Percentiles rank a stretch among this genome's conserved stretches.
Conservation (phyloP, 2,888 invertebrate genomes). For the Abrostola tripartita region DNA sequence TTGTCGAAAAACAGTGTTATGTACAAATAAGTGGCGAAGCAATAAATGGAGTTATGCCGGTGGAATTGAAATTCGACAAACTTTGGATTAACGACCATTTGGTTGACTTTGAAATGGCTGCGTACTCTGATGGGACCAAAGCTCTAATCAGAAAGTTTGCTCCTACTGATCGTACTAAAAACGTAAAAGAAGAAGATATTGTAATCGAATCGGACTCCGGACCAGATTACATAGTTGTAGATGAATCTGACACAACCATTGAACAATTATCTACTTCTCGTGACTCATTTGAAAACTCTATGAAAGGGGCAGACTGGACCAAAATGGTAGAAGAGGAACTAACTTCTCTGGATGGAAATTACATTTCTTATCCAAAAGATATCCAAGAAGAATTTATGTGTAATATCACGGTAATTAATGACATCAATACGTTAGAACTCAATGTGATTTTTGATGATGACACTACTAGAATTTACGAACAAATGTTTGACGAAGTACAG, state of each 20-base stretch:
- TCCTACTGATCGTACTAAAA: conserved; percentile 36
- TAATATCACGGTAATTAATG: conserved; percentile 73
- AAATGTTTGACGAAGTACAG: conserved; percentile 86
- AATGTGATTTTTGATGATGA: conserved; percentile 76
- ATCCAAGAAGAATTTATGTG: conserved; percentile 69
- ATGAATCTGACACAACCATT: conserved; percentile 62
- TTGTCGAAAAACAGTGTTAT: conserved; percentile 88
- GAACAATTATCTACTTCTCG: conserved; percentile 53
- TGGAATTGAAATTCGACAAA: conserved; percentile 77
- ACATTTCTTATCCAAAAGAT: conserved; percentile 62
- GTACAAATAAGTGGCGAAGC: conserved; percentile 80
- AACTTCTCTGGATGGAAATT: conserved; percentile 53
- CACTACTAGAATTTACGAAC: conserved; percentile 77
- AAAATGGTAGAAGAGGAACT: conserved; percentile 70
- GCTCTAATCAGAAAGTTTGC: conserved; percentile 68
- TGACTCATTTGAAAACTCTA: conserved; percentile 61
- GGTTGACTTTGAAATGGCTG: conserved; percentile 81
- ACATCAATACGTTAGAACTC: conserved; percentile 71
- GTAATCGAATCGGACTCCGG: conserved; percentile 65
- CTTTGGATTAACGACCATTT: conserved; percentile 83
- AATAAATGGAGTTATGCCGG: conserved; percentile 69
- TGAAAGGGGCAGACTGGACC: conserved; percentile 73
- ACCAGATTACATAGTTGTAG: conserved; percentile 73
- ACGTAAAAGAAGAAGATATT: conserved; percentile 31
- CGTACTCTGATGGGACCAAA: conserved; percentile 74